A percentile compares a stretch with the other conserved stretches of the same genome.
Evolutionary conservation across 2,888 invertebrate genomes (phyloP).

Genomic region (Halictus ligatus): DNA sequence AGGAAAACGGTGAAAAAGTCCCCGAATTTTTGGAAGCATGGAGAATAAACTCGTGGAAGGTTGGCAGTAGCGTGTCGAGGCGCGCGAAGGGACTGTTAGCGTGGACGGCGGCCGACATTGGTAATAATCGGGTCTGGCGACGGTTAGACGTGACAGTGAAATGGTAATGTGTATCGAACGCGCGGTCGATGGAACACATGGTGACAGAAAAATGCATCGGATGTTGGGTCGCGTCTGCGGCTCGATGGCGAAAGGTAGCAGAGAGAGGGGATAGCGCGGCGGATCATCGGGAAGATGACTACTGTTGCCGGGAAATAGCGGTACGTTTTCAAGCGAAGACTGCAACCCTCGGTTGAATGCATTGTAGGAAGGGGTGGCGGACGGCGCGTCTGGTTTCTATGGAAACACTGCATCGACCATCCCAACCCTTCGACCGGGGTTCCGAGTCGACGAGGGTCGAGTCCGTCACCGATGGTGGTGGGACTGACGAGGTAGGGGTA

Average conservation of each 20-base stretch:
- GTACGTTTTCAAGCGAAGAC: conserved; percentile 78
- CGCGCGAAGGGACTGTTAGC: neutral
- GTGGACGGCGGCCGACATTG: neutral
- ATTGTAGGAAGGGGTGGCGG: conserved; percentile 86
- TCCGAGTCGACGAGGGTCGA: conserved; percentile 72
- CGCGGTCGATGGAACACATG: neutral
- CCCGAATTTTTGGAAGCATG: too few relatives aligned
- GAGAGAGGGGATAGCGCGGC: neutral
- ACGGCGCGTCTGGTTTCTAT: conserved; percentile 85
- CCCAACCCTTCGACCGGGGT: conserved; percentile 80
- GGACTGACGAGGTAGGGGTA: conserved; percentile 62
- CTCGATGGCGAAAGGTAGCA: neutral
- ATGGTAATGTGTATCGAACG: neutral
- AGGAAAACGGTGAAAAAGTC: neutral
- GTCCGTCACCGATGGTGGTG: conserved; percentile 67
- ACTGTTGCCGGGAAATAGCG: conserved; percentile 58
- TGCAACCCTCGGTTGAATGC: conserved; percentile 82
- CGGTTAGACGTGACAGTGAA: neutral
- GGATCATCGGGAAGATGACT: conserved; percentile 54
- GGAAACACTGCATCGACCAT: conserved; percentile 86
- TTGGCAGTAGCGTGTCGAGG: neutral
- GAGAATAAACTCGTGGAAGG: neutral
- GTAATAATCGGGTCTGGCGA: neutral
- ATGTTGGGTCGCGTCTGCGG: neutral
- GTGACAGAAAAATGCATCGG: conserved; percentile 8